Evolutionary conservation across 2,797 vertebrate species (phyloP).

Genomic region (Channallabes apus): DNA sequence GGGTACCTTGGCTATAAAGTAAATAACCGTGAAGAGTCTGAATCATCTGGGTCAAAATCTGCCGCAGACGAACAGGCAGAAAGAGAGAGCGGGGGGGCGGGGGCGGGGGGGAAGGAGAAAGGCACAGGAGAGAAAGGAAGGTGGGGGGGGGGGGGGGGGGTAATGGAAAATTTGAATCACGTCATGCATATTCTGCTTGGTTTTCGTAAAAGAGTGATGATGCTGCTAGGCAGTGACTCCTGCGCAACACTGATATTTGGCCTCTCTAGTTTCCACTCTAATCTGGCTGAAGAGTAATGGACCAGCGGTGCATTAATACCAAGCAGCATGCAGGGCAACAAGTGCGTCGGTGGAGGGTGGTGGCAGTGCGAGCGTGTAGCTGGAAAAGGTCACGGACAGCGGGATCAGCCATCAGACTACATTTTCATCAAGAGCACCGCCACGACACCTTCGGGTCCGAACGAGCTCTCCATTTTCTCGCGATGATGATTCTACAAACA

Average conservation of each 20-base stretch:
- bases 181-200: constrained; percentile 44
- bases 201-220: constrained; percentile 22
- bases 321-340: constrained; percentile 38
- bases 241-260: constrained; percentile 62
- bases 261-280: constrained; percentile 48
- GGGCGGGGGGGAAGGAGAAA: background rate
- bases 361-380: constrained; percentile 22
- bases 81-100: background rate
- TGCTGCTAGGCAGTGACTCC: constrained; percentile 65
- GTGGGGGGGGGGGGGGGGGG: constrained; percentile 61
- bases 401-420: constrained; percentile 64
- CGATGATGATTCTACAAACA: background rate
- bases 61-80: constrained; percentile 45
- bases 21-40: constrained; percentile 67
- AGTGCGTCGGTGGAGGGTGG: constrained; percentile 20
- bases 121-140: constrained; percentile 35
- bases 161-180: constrained; percentile 72
- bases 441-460: background rate
- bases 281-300: constrained; percentile 68
- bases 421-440: constrained; percentile 60
- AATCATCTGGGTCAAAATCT: constrained; percentile 67
- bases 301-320: constrained; percentile 67
- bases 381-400: constrained; percentile 55
- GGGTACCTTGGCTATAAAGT: constrained; percentile 64
- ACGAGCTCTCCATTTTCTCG: background rate